Base-by-base conservation (phyloP, 2,113 vertebrate species). In the Coreoperca whiteheadi region DNA sequence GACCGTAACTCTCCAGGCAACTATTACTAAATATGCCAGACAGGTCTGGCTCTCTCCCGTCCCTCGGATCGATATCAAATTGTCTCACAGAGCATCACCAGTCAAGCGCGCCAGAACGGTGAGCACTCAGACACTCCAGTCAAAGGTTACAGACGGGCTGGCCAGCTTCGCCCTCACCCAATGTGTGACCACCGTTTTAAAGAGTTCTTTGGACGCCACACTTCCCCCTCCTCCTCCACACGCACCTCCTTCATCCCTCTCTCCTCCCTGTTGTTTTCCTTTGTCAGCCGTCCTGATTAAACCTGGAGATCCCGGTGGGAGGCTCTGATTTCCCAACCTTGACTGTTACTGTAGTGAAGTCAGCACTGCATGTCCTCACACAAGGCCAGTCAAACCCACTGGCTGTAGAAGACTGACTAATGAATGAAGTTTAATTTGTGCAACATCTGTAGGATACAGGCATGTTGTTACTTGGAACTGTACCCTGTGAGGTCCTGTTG, bases 201-300 rank as follows among this genome's bases (percentile, higher is more conserved):
- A 93, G 90, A 93, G 91, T 91, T 90, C 95, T 96, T 93, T 96
- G 96, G 96, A 37, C 72, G 34, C 66, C n/a, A 39, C 77, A 34
- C 74, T 10, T 25, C 39, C 8, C 20, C 56, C 67, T 20, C 57
- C 1, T 5, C 32, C 57, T 23, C 50, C 41, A 20, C n/a, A 8
- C 34, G 20, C 77, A 28, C 64, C 77, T 51, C 69, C 66, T 41
- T 53, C 81, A 30, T 51, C 69, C 73, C 18, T 11, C 48, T 39
- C 74, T 67, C 48, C 74, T 81, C 85, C 65, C 71, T 53, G 74
- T 69, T 88, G 89, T 89, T 91, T 88, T 89, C 84, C 84, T 91
- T 91, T 87, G 84, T 86, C 89, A 88, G 86, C 54, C 83, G 4
- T 80, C 63, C 89, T 90, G 87, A 92, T 92, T 93, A 88, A 91